Evolutionary conservation across 37 sponge, comb jelly and placozoan genomes (phyloP).

Genomic region (Halisarca cf. caerulea): DNA sequence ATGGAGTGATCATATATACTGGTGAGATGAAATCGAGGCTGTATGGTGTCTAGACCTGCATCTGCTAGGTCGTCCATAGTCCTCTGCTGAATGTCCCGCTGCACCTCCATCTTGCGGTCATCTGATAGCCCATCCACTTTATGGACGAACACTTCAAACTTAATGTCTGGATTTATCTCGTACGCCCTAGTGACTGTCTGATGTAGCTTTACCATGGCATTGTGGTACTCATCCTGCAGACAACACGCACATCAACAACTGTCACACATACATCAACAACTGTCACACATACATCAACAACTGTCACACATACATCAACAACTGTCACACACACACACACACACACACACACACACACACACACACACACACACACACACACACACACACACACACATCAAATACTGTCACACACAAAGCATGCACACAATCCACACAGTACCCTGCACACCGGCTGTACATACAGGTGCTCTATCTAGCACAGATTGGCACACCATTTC

Average conservation of each 20-base stretch:
- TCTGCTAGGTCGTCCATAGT: slow-evolving; percentile 83
- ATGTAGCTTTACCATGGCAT: slow-evolving; percentile 88
- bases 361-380: background rate
- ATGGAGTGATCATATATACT: slow-evolving; percentile 95
- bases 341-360: slow-evolving; percentile 16
- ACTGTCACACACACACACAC: background rate
- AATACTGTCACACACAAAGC: too few species aligned
- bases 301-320: background rate
- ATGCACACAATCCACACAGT: too few species aligned
- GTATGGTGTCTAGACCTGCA: slow-evolving; percentile 80
- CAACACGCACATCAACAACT: background rate
- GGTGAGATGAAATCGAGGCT: slow-evolving; percentile 87
- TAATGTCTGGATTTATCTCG: slow-evolving; percentile 88
- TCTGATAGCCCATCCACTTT: slow-evolving; percentile 88
- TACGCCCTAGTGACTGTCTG: slow-evolving; percentile 85
- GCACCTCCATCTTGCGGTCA: slow-evolving; percentile 73
- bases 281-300: background rate
- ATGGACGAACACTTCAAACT: slow-evolving; percentile 99
- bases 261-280: background rate
- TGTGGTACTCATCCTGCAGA: slow-evolving; percentile 75
- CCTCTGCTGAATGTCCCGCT: slow-evolving; percentile 84
- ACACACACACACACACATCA: slow-evolving; percentile 9
- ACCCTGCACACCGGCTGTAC: too few species aligned
- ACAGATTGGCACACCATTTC: too few species aligned
- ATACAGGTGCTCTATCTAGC: too few species aligned